Evolutionary conservation across 2,888 invertebrate genomes (phyloP), one percentile per base, ranked within the genome.

Genomic region (Conistra vaccinii): DNA sequence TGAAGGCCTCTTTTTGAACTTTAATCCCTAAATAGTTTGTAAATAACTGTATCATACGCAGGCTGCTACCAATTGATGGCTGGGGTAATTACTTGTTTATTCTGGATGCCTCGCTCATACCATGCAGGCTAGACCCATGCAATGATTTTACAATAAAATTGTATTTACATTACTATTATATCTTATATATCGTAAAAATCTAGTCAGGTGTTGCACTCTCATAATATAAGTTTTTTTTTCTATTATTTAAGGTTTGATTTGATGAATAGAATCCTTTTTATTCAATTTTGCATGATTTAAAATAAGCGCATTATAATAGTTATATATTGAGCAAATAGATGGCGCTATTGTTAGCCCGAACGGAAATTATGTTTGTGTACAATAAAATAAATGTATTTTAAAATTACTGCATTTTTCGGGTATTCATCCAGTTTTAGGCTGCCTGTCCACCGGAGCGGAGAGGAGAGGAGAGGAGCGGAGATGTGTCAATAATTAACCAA

Each of bases 1-100:
- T 76, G 93, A 97, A 89, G 96, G 96, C 69, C 91, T 97, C 9
- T 94, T 93, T 84, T 92, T 87, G 48, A 92, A 90, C 92, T 20
- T 91, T 93, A 85, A 94, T 42, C 26, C 42, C 17, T 76, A 85
- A 89, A 77, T 78, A 58, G 14, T 53, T 42, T 23, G 60, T 55
- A 48, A 69, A 29, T 17, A 76, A 58, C 7, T 51, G 14, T 62
- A n/a, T 29, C 26, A 35, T 42, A 39, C 17, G 66, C 42, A 2
- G 48, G 53, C 58, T 70, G 23, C 48, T 62, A 68, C 6, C 29
- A n/a, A n/a, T 17, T 53, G 9, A 65, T 35, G 1, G 58, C 20
- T 35, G 3, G 32, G 14, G 23, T 32, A 17, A 69, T 45, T 48
- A 58, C 17, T 45, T 32, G 17, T 76, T 62, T 32, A 35, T 53